Evolutionary conservation across 2,797 vertebrate genomes (phyloP).

Genomic region (Gila robusta): DNA sequence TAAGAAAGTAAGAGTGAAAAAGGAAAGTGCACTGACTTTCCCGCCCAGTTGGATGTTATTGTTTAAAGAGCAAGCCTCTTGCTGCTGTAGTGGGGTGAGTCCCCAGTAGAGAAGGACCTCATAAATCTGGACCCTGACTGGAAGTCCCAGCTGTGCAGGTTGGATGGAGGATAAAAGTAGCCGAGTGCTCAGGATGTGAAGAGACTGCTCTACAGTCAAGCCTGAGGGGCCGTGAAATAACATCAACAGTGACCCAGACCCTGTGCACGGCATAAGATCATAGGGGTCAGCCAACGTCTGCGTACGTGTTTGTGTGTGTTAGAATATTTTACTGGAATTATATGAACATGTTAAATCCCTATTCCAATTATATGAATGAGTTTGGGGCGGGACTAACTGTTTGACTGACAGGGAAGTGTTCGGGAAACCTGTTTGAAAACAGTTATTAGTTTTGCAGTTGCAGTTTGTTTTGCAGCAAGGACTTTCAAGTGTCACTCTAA

Average conservation of each 20-base stretch:
- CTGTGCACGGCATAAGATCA: constrained; percentile 32
- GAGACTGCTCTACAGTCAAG: constrained; percentile 77
- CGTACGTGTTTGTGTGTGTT: constrained; percentile 43
- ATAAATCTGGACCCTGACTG: constrained; percentile 88
- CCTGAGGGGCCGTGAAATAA: constrained; percentile 84
- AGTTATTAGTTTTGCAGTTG: neutral
- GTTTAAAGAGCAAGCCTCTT: constrained; percentile 82
- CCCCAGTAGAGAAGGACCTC: constrained; percentile 80
- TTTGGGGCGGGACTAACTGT: neutral
- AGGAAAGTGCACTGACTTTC: constrained; percentile 14
- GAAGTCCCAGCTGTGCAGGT: constrained; percentile 83
- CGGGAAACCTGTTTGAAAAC: neutral
- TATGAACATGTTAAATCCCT: constrained; percentile 3
- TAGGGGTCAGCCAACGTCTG: constrained; percentile 41
- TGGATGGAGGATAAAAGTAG: constrained; percentile 88
- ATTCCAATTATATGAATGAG: neutral
- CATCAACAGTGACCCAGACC: constrained; percentile 80
- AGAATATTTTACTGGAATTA: constrained; percentile 9
- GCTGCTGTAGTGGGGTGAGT: constrained; percentile 79
- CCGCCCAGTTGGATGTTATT: constrained; percentile 82
- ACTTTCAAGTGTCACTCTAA: neutral
- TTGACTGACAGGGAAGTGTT: neutral
- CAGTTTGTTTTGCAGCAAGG: neutral
- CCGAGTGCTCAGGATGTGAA: constrained; percentile 84
- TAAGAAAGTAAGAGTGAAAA: constrained; percentile 23